Base-by-base conservation (phyloP, 2,113 vertebrate species). In the Daboia siamensis region DNA sequence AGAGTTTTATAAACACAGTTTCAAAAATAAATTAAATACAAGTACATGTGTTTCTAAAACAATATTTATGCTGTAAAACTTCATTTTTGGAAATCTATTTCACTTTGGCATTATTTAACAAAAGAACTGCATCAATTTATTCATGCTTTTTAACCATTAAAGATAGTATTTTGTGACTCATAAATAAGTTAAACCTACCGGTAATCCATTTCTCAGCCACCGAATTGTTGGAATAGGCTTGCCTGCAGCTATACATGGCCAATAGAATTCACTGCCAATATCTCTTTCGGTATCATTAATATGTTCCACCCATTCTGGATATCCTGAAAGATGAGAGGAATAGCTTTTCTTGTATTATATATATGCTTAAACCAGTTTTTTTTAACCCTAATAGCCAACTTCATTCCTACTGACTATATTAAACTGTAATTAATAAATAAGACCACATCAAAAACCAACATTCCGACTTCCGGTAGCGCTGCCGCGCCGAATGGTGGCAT, bases 241-340 rank as follows among this genome's bases (percentile, higher is more conserved):
- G 64, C 99, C 99, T 0, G 97, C 98, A 96, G 99, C 98, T 48
- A 97, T 64, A 88, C 99, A 99, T 86, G 98, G 98, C 99, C 99
- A 99, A 33, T 98, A 98, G 87, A 99, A 98, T 91, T 98, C 97
- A 85, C 98, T 99, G 91, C 97, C 96, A 92, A 99, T 98, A 95
- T 99, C 98, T 95, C 96, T 97, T 93, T 99, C 98, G n/a, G 97
- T 98, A 96, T 98, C 98, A 94, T 97, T 98, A 96, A 99, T 98
- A 94, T 98, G 98, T 95, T 99, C 98, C 90, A 98, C 97, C 99
- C 99, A 99, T 95, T 99, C 98, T 2, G 99, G 99, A 96, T 97
- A 97, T 69, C 98, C 99, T 99, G 95, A 85, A 97, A 90, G 95
- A 94, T 15, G 95, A 95, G 95, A 85, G 92, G 26, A 87, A 3